Conservation (phyloP, 2,113 vertebrate species). For the Xenopus laevis region DNA sequence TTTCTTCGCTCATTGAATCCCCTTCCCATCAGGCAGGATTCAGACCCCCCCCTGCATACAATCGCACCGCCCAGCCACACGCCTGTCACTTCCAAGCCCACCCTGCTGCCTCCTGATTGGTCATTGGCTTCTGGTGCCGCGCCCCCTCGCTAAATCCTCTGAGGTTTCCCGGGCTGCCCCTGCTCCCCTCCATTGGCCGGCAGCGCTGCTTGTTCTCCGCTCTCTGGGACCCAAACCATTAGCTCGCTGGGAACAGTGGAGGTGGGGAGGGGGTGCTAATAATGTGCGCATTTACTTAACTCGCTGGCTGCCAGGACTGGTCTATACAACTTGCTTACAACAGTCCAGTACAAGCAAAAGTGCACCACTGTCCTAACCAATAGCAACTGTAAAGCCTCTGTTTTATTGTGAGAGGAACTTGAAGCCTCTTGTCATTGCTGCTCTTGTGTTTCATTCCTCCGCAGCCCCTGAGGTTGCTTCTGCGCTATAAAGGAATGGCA, state of each 20-base stretch:
- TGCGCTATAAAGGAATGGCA: too few relatives aligned
- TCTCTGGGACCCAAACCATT: slow-evolving; percentile 27
- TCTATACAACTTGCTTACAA: too few relatives aligned
- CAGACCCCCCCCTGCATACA: not conserved
- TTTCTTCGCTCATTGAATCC: slow-evolving; percentile 39
- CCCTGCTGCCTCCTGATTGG: slow-evolving; percentile 46
- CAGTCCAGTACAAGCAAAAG: too few relatives aligned
- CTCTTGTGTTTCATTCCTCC: too few relatives aligned
- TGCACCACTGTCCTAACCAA: too few relatives aligned
- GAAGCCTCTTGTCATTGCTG: too few relatives aligned
- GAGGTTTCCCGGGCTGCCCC: not conserved
- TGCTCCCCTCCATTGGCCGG: not conserved
- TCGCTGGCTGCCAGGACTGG: too few relatives aligned
- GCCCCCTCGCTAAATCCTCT: slow-evolving; percentile 37
- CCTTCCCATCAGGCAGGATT: slow-evolving; percentile 5
- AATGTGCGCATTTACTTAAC: too few relatives aligned
- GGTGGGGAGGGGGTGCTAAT: slow-evolving; percentile 54
- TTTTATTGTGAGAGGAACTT: too few relatives aligned
- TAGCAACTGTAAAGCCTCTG: too few relatives aligned
- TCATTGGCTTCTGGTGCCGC: not conserved
- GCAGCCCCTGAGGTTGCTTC: too few relatives aligned
- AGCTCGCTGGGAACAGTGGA: slow-evolving; percentile 19
- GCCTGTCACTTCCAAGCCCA: slow-evolving; percentile 40
- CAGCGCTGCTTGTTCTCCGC: not conserved
- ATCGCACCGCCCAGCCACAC: slow-evolving; percentile 39